A percentile compares a stretch with the other conserved stretches of the same genome.
These are phyloP conservation scores for Bujurquina vittata DNA, from an alignment of 2,113 vertebrate species.

Conservation along the genomic window DNA sequence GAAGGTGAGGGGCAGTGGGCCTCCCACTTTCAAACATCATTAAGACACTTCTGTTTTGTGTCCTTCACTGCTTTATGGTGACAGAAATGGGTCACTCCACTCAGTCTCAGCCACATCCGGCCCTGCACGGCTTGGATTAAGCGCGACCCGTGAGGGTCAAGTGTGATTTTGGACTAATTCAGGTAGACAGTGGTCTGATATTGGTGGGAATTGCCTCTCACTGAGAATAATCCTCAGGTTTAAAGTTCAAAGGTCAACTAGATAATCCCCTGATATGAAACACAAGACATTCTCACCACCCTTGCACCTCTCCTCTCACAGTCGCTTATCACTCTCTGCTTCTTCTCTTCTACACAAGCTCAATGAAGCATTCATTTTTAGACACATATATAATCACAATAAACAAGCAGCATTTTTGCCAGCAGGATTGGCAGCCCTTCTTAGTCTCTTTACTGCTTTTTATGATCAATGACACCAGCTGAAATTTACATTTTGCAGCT, in stretches of 20 bases:
- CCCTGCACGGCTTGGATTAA: slow-evolving; percentile 70
- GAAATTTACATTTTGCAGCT: neutral
- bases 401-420: slow-evolving; percentile 11
- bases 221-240: slow-evolving; percentile 47
- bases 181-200: slow-evolving; percentile 64
- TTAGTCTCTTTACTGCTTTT: neutral
- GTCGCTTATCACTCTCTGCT: neutral
- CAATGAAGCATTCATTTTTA: neutral
- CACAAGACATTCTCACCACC: slow-evolving; percentile 45
- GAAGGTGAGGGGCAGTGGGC: slow-evolving; percentile 26
- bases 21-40: slow-evolving; percentile 72
- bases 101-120: slow-evolving; percentile 74
- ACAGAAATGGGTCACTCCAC: slow-evolving; percentile 71
- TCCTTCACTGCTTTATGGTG: slow-evolving; percentile 57
- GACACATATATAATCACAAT: neutral
- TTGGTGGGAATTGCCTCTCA: slow-evolving; percentile 67
- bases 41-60: slow-evolving; percentile 76
- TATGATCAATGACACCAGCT: neutral
- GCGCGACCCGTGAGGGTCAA: slow-evolving; percentile 76
- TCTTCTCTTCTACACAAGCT: neutral
- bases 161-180: slow-evolving; percentile 77
- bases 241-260: slow-evolving; percentile 68
- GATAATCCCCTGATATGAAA: slow-evolving; percentile 77
- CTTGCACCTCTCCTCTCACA: slow-evolving; percentile 11
- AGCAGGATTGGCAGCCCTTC: neutral